Evolutionary conservation across 2,888 invertebrate species (phyloP).

Genomic region (Thumatha senex): DNA sequence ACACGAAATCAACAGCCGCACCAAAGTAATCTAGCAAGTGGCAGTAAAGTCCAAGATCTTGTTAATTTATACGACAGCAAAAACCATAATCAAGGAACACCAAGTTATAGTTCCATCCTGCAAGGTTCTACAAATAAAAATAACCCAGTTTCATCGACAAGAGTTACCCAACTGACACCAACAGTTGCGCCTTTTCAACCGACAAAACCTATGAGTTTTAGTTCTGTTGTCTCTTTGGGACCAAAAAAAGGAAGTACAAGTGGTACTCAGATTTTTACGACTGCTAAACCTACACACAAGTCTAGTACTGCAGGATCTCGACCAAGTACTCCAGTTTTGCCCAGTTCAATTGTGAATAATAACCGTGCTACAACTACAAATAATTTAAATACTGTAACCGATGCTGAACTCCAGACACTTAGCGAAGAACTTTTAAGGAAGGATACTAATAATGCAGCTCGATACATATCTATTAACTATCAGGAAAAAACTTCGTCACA

Average conservation of each 20-base stretch:
- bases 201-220: conserved; percentile 62
- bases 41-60: conserved; percentile 69
- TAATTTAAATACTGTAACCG: conserved; percentile 63
- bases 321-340: conserved; percentile 54
- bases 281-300: conserved; percentile 39
- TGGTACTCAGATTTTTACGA: conserved; percentile 25
- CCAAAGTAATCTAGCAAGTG: conserved; percentile 16
- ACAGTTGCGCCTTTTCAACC: conserved; percentile 21
- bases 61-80: conserved; percentile 66
- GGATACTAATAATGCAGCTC: conserved; percentile 89
- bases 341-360: conserved; percentile 73
- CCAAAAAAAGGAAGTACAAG: conserved; percentile 41
- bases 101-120: conserved; percentile 69
- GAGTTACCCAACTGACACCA: conserved; percentile 31
- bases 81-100: conserved; percentile 46
- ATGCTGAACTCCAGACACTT: conserved; percentile 86
- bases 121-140: conserved; percentile 47
- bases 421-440: conserved; percentile 88
- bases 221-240: conserved; percentile 57
- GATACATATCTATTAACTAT: conserved; percentile 87
- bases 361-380: conserved; percentile 47
- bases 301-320: conserved; percentile 36
- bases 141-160: conserved; percentile 27
- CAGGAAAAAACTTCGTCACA: conserved; percentile 90
- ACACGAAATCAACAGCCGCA: conserved; percentile 34